Evolutionary conservation across 2,797 vertebrate genomes (phyloP), one percentile per base, ranked within the genome.

Genomic region (Neoniphon sammara): DNA sequence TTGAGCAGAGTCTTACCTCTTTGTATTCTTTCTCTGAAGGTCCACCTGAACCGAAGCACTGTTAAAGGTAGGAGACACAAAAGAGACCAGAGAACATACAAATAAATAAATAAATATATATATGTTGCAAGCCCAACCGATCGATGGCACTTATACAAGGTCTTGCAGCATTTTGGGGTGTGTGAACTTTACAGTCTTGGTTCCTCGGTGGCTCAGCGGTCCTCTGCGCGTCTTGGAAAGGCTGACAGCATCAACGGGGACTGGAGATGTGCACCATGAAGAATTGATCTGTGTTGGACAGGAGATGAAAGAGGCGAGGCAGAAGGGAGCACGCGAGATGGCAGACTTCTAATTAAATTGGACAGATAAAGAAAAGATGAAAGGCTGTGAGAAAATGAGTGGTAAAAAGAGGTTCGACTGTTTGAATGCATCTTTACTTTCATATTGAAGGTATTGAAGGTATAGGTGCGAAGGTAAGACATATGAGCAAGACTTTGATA

Each of bases 221-320:
- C 56, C 68, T 79, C 49, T 25, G 64, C 46, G 67, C 66, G 49
- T 67, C 65, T 54, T 30, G 31, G 49, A 70, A 34, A 50, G 50
- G 39, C 61, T 75, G 69, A 75, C 71, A 44, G 69, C 67, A 61
- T 84, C 64, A 77, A 60, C 64, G 6, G 77, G 52, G 73, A 78
- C 20, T 0, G n/a, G 25, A 73, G 61, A 65, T 59, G 68, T 75
- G 70, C 17, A n/a, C 74, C 85, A 66, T 84, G 89, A 89, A 88
- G 83, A 88, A 90, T 88, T 85, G 90, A 92, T 91, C 78, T 64
- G 82, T 54, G 72, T 80, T 68, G 83, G 86, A 89, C 81, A 77
- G 66, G 77, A 89, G 90, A 93, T 91, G 87, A 92, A 92, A 91
- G 87, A 82, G 70, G 63, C n/a, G 53, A 79, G 54, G 65, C 76